Base-by-base conservation (phyloP, 2,113 vertebrate species). In the Oreotrochilus melanogaster region DNA sequence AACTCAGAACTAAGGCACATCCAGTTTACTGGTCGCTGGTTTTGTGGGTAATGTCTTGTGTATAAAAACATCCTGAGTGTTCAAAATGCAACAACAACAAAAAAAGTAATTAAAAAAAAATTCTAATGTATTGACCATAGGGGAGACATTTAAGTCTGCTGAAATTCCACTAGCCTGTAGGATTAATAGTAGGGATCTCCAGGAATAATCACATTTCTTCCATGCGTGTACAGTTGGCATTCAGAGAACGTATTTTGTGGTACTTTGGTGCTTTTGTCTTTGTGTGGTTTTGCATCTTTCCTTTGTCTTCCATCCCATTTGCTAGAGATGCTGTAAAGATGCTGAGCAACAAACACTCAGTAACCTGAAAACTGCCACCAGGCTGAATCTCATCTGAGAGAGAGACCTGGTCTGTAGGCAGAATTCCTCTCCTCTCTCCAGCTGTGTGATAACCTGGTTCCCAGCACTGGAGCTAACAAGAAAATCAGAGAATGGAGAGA, bases 301-400 rank as follows among this genome's bases (percentile, higher is more conserved):
- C 45, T 35, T 35, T 25, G 7, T 18, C 33, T 45, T 54, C 37
- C 18, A 10, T 51, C 67, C 57, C 1, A 0, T 60, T 66, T 35
- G 35, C 50, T 60, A 53, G 30, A 64, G 90, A 7, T 54, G 78
- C 57, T 69, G 45, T 83, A 24, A n/a, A 37, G 70, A 11, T 48
- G 89, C 72, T 33, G 48, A 54, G 30, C 23, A n/a, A n/a, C n/a
- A n/a, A 45, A 23, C 21, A 1, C 50, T 64, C 0, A 0, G n/a
- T 28, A 48, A 35, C 86, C 18, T 81, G 65, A 47, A 70, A 60
- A 3, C 31, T 80, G 37, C 42, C 48, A 51, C 78, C 64, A 21
- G 74, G 13, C 54, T 43, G 33, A 53, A 8, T 51, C 66, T 43
- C 7, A 4, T 3, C 4, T 56, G 81, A 25, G n/a, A 8, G 28